phyloP scores from a whole-genome alignment of 2,113 vertebrate genomes.

The Ovis canadensis region DNA sequence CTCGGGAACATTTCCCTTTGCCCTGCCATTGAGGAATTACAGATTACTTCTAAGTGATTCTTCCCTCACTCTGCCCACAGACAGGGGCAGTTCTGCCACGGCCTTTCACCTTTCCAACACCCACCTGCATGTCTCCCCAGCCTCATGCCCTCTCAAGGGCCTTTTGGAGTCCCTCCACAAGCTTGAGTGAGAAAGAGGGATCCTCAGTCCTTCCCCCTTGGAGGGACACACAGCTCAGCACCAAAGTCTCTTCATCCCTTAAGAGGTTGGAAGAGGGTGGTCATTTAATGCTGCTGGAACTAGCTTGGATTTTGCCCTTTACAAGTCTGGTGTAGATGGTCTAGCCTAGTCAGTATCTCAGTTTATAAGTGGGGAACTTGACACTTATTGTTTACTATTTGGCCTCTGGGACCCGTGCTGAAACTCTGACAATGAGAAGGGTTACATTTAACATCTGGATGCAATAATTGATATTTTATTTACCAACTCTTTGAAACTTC shows the following conservation, averaged over 20 bases:
- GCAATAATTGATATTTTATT: background rate
- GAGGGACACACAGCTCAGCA: background rate
- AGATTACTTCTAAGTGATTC: background rate
- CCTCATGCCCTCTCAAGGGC: background rate
- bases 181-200: background rate
- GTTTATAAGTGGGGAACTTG: background rate
- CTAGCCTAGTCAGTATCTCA: background rate
- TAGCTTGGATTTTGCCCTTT: background rate
- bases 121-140: background rate
- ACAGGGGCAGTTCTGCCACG: background rate
- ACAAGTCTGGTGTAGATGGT: background rate
- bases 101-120: background rate
- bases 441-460: background rate
- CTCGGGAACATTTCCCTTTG: background rate
- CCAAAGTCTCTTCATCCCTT: background rate
- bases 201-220: background rate
- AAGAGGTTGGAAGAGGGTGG: background rate
- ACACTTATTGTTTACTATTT: background rate
- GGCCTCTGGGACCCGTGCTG: background rate
- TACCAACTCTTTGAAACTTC: background rate
- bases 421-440: background rate
- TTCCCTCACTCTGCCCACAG: background rate
- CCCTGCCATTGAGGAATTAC: background rate
- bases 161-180: background rate
- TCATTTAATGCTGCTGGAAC: background rate